Evolutionary conservation across 1,140 invertebrate species (phyloP).

Genomic region (Teleopsis dalmanni): DNA sequence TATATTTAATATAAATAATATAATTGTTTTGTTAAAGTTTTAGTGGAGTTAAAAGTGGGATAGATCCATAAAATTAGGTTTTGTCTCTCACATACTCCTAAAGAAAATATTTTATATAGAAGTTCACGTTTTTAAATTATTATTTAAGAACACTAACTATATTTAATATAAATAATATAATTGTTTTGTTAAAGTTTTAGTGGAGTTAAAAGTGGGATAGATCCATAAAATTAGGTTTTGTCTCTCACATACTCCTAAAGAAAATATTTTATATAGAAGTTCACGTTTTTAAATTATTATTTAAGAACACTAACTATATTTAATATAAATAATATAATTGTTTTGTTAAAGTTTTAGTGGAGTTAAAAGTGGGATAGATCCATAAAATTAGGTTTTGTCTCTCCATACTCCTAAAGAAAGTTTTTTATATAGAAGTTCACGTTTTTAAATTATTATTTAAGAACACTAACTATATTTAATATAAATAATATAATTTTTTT

Average conservation of each 20-base stretch:
- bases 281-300: not conserved
- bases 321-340: not conserved
- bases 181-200: too few relatives aligned
- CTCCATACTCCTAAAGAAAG: too few relatives aligned
- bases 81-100: slow-evolving; percentile 31
- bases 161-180: too few relatives aligned
- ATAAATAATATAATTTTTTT: slow-evolving; percentile 2
- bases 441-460: too few relatives aligned
- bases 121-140: too few relatives aligned
- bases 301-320: not conserved
- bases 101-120: slow-evolving; percentile 2
- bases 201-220: slow-evolving; percentile 26
- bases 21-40: not conserved
- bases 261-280: slow-evolving; percentile 11
- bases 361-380: too few relatives aligned
- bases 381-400: too few relatives aligned
- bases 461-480: not conserved
- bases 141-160: too few relatives aligned
- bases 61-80: slow-evolving; percentile 8
- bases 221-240: not conserved
- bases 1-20: not conserved
- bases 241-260: slow-evolving; percentile 27
- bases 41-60: slow-evolving; percentile 25
- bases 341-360: too few relatives aligned
- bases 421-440: too few relatives aligned